Base-by-base conservation (phyloP, 1,140 invertebrate species). In the Venturia canescens region DNA sequence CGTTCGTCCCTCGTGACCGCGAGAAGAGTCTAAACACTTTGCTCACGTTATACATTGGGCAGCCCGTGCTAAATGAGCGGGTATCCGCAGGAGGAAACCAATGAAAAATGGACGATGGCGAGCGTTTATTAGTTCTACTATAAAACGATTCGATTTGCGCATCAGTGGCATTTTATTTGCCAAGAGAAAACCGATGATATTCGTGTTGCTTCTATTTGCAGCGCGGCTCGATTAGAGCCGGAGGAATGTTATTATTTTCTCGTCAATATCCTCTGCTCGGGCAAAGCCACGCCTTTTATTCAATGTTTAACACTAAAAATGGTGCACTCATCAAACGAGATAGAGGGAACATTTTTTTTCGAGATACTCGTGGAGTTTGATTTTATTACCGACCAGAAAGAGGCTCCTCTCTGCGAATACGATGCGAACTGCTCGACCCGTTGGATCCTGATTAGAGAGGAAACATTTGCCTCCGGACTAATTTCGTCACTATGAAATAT, bases 121-220 rank as follows among this genome's bases (percentile, higher is more conserved):
- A 74, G 48, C 44, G 31, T 74, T 63, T 63, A 53, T 72, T 21
- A 48, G 21, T 27, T 50, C 13, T 16, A 76, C 34, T 63, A 76
- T 76, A 34, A 76, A 76, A 60, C 50, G 50, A 76, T 76, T 63
- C 72, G 72, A 76, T 60, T 76, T 76, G 72, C 72, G 29, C 53
- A 26, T 76, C 72, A 34, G 26, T 53, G 72, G 48, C 23, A 57
- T 48, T 50, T 57, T 74, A 50, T 31, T 57, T 34, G 29, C 38
- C 5, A 74, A 26, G 71, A 11, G 23, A 13, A 74, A 26, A 57
- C 31, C 71, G 26, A 23, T 48, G 31, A 50, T 74, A 27, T 74
- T 74, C 23, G 15, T 72, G 60, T 26, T 29, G 48, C 48, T 74
- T 48, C 48, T 74, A 57, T 74, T 48, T 26, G 27, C 60, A 23